Conservation (phyloP, 2,113 vertebrate genomes). For the Notothenia rossii region DNA sequence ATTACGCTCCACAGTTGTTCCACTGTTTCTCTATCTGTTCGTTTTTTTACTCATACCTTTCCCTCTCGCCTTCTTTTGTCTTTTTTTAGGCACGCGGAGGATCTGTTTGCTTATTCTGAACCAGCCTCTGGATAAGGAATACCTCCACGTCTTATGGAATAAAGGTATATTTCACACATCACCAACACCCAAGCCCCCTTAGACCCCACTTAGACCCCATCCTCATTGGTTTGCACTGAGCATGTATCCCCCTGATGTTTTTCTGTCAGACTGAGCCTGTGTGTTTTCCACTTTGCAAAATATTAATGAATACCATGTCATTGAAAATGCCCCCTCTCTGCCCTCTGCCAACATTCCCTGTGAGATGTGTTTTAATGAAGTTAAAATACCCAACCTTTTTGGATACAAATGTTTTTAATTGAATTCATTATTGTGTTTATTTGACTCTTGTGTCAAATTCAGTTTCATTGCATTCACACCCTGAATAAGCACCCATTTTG, state of each 20-base stretch:
- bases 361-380: conserved; percentile 38
- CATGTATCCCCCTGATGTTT: conserved; percentile 15
- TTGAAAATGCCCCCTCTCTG: conserved; percentile 29
- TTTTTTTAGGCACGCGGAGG: conserved; percentile 78
- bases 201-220: conserved; percentile 8
- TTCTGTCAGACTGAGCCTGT: background rate
- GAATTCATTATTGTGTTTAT: no score
- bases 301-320: conserved; percentile 36
- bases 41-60: conserved; percentile 8
- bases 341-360: conserved; percentile 18
- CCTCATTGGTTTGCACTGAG: conserved; percentile 20
- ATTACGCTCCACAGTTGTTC: background rate
- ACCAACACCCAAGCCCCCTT: conserved; percentile 11
- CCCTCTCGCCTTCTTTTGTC: background rate
- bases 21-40: conserved; percentile 3
- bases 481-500: background rate
- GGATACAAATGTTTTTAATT: background rate
- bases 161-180: conserved; percentile 79
- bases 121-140: conserved; percentile 80
- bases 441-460: background rate
- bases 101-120: conserved; percentile 85
- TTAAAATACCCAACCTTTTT: background rate
- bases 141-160: conserved; percentile 80
- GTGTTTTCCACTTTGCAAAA: conserved; percentile 20
- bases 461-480: background rate